Evolutionary conservation across 2,113 vertebrate species (phyloP).

Genomic region (Orycteropus afer): DNA sequence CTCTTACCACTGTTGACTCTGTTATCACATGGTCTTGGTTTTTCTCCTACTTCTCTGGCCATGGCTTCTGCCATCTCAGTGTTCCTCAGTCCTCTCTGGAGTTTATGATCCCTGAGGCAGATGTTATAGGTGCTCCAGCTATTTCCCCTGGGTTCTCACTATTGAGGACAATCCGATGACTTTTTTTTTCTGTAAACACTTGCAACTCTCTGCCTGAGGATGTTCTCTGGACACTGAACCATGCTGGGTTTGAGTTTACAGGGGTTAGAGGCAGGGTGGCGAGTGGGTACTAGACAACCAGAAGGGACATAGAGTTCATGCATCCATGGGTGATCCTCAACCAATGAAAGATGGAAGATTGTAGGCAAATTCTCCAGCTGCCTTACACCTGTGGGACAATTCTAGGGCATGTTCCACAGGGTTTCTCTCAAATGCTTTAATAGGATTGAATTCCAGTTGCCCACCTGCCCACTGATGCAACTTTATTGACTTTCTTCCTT

Average conservation of each 20-base stretch:
- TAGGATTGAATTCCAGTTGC: neutral
- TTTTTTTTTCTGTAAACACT: neutral
- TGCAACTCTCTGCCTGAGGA: neutral
- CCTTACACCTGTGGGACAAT: neutral
- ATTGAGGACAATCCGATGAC: neutral
- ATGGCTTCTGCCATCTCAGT: neutral
- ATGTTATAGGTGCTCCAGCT: neutral
- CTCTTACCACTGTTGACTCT: neutral
- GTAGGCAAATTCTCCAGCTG: neutral
- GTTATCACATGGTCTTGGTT: neutral
- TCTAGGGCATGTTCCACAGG: neutral
- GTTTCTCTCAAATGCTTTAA: neutral
- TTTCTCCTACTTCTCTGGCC: neutral
- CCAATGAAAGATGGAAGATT: neutral
- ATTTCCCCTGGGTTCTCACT: neutral
- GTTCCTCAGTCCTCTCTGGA: neutral
- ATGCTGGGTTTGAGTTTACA: neutral
- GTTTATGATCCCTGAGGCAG: neutral
- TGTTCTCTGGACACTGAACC: neutral
- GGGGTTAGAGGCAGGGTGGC: neutral
- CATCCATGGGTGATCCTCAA: neutral
- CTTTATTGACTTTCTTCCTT: constrained; percentile 1
- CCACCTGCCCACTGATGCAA: neutral
- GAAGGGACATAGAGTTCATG: neutral
- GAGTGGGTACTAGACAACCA: neutral